Evolutionary conservation across 2,113 vertebrate genomes (phyloP).

Genomic region (Progne subis): DNA sequence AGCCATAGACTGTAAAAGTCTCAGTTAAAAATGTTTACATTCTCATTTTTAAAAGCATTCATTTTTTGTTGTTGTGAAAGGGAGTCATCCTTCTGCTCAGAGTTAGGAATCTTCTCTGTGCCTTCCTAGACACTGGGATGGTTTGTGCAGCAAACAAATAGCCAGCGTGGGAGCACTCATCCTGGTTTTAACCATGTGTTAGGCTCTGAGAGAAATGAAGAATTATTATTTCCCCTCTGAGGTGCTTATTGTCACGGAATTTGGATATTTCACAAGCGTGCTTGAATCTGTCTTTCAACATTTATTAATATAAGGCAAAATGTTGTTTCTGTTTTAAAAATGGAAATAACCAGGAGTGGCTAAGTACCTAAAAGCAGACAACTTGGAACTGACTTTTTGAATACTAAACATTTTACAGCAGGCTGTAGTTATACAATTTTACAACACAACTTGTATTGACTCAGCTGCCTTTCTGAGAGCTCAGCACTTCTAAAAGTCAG

Average conservation of each 20-base stretch:
- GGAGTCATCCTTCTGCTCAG: neutral
- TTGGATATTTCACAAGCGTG: neutral
- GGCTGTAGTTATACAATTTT: neutral
- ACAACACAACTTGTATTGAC: neutral
- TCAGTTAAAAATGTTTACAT: neutral
- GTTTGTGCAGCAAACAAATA: neutral
- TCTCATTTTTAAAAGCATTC: neutral
- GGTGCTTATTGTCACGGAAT: neutral
- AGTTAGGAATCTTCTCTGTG: neutral
- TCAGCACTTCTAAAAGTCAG: constrained; percentile 29
- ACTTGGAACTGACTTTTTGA: neutral
- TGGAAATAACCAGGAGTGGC: neutral
- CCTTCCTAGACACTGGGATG: neutral
- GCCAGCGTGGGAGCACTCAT: neutral
- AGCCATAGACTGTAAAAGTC: neutral
- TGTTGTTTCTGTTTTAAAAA: neutral
- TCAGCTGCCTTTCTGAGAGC: constrained; percentile 31
- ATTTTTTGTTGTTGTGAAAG: neutral
- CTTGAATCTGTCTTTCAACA: neutral
- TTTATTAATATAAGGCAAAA: neutral
- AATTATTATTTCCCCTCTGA: neutral
- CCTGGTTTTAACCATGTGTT: neutral
- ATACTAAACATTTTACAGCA: constrained; percentile 8
- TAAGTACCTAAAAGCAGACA: neutral
- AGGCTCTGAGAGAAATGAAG: neutral